These are phyloP conservation scores for Chrysolina americana DNA, from an alignment of 2,888 invertebrate species.

Conservation along the genomic window DNA sequence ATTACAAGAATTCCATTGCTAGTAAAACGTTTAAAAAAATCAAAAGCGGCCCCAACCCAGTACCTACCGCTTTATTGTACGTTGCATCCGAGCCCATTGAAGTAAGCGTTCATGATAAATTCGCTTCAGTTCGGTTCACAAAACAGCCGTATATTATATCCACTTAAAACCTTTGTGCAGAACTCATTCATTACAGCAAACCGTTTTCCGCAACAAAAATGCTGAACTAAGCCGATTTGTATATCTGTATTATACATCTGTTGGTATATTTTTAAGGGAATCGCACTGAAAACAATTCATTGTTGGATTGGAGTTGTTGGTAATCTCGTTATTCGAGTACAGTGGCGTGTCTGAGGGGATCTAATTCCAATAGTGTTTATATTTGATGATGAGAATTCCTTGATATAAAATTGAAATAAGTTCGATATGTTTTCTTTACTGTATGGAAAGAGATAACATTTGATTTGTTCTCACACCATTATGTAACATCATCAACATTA, in stretches of 20 bases:
- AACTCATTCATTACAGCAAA: not conserved
- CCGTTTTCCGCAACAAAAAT: not conserved
- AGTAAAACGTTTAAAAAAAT: not conserved
- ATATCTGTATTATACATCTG: constrained; percentile 2
- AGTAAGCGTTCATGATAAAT: constrained; percentile 12
- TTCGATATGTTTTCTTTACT: too few relatives aligned
- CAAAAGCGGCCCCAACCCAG: not conserved
- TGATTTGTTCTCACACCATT: too few relatives aligned
- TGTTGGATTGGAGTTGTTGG: not conserved
- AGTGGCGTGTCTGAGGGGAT: not conserved
- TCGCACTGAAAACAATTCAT: not conserved
- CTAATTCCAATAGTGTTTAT: too few relatives aligned
- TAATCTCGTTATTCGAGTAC: not conserved
- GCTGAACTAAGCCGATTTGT: not conserved
- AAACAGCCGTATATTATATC: constrained; percentile 1
- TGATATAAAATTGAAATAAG: too few relatives aligned
- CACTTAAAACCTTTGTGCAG: not conserved
- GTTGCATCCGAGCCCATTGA: not conserved
- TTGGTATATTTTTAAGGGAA: not conserved
- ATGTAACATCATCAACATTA: too few relatives aligned
- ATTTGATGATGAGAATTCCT: too few relatives aligned
- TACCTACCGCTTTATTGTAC: not conserved
- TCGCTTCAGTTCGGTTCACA: not conserved
- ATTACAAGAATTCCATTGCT: too few relatives aligned
- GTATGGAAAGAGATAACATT: too few relatives aligned